phyloP scores from a whole-genome alignment of 2,797 vertebrate genomes.

The Cyclopterus lumpus region DNA sequence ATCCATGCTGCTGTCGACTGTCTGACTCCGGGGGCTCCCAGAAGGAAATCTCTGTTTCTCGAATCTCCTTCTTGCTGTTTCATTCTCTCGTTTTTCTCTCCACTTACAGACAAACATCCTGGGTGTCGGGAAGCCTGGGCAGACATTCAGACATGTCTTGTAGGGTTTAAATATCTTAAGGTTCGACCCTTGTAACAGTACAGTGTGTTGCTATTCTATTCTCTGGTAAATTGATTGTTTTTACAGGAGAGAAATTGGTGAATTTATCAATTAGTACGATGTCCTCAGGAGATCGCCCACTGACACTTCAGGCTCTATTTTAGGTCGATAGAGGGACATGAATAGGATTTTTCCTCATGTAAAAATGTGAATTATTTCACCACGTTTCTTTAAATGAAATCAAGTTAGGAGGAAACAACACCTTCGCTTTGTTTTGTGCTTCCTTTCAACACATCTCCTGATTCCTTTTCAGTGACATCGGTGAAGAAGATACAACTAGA shows the following conservation, averaged over 20 bases:
- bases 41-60: slow-evolving; percentile 22
- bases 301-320: background rate
- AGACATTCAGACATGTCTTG: background rate
- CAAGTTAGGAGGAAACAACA: background rate
- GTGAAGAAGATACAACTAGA: background rate
- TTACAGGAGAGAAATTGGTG: background rate
- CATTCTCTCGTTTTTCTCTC: background rate
- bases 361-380: background rate
- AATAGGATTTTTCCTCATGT: background rate
- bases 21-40: slow-evolving; percentile 43
- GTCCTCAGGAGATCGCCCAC: background rate
- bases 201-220: background rate
- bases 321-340: background rate
- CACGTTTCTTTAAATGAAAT: background rate
- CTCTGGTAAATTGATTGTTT: too few species aligned
- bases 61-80: slow-evolving; percentile 11
- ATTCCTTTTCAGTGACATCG: background rate
- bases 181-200: background rate
- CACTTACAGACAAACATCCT: slow-evolving; percentile 2
- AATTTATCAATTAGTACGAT: background rate
- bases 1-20: background rate
- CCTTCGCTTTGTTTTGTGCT: background rate
- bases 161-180: background rate
- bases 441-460: background rate
- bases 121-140: background rate